Conservation (phyloP, 2,797 vertebrate species). For the Brachyrhaphis roseni region DNA sequence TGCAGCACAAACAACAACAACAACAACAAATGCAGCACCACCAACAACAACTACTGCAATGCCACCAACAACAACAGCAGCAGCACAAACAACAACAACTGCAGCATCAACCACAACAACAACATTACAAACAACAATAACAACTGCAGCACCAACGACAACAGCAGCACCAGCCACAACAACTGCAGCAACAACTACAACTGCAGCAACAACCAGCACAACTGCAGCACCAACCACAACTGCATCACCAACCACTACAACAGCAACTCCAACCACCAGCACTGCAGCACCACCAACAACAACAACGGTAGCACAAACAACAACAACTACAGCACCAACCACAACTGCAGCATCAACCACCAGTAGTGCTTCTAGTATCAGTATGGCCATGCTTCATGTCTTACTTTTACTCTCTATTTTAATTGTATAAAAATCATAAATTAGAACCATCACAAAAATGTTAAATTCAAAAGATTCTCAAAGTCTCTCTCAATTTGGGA, state of each 20-base stretch:
- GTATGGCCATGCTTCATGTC: neutral
- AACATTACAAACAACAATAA: too few relatives aligned
- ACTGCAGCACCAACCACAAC: neutral
- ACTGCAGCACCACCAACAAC: neutral
- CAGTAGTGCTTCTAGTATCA: neutral
- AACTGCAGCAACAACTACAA: neutral
- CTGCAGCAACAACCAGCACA: too few relatives aligned
- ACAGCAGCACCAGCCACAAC: too few relatives aligned
- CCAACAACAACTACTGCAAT: neutral
- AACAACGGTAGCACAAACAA: neutral
- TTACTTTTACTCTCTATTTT: neutral
- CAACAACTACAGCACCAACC: too few relatives aligned
- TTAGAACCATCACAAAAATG: neutral
- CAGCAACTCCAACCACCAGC: neutral
- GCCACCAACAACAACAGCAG: neutral
- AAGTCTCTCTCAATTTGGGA: neutral
- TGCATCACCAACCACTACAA: too few relatives aligned
- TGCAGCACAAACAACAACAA: too few relatives aligned
- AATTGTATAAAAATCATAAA: neutral
- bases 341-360: too few relatives aligned
- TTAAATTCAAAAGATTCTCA: neutral
- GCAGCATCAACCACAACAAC: too few relatives aligned
- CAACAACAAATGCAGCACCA: too few relatives aligned
- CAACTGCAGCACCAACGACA: too few relatives aligned
- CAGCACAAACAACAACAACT: neutral